Evolutionary conservation across 2,888 invertebrate genomes (phyloP).

Genomic region (Imbricaverruca yamaguchii): DNA sequence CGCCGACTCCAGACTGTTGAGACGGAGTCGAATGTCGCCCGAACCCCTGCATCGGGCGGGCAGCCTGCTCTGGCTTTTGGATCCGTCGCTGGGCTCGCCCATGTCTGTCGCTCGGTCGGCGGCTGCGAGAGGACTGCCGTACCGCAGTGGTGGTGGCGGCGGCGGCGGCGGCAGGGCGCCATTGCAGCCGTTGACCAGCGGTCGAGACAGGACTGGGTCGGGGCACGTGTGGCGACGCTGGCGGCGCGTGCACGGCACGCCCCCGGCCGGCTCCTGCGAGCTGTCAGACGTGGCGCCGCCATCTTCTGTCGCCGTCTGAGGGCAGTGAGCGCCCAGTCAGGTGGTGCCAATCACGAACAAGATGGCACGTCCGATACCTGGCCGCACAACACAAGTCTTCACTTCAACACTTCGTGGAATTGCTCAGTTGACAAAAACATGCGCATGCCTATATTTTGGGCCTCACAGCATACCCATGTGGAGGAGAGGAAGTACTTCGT

Average conservation of each 20-base stretch:
- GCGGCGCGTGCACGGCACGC: not conserved
- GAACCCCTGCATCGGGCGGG: not conserved
- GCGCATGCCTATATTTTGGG: too few species aligned
- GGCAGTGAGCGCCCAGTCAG: too few species aligned
- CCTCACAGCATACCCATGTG: too few species aligned
- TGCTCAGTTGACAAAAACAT: too few species aligned
- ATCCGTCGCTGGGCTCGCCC: not conserved
- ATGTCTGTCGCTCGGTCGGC: not conserved
- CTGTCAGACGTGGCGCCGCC: too few species aligned
- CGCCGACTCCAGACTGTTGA: not conserved
- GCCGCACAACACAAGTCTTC: too few species aligned
- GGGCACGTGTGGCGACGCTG: constrained; percentile 3
- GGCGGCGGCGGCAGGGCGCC: not conserved
- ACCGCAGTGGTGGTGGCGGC: not conserved
- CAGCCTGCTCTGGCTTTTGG: not conserved
- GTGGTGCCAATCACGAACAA: too few species aligned
- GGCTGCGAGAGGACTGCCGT: not conserved
- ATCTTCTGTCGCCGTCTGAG: too few species aligned
- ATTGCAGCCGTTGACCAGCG: not conserved
- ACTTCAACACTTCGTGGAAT: too few species aligned
- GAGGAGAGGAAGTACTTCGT: too few species aligned
- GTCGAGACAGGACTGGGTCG: not conserved
- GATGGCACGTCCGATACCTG: too few species aligned
- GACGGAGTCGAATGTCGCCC: not conserved
- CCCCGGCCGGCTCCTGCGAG: not conserved